These are phyloP conservation scores for Psylliodes chrysocephalus DNA, from an alignment of 2,888 invertebrate species.

Conservation along the genomic window DNA sequence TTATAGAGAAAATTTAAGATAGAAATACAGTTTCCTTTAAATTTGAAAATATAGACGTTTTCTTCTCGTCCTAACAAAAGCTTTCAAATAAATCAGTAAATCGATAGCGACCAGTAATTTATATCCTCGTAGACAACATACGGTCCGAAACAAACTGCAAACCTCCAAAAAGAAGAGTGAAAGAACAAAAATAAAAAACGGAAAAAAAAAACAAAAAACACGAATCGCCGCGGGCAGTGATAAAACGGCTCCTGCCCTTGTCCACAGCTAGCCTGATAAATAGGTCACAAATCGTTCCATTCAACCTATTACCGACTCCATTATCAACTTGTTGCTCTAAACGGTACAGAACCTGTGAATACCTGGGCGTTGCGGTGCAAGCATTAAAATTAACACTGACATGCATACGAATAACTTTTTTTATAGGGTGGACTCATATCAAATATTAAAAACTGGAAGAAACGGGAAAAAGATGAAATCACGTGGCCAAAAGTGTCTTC, in stretches of 20 bases:
- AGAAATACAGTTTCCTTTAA: too few relatives aligned
- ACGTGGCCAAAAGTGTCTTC: too few relatives aligned
- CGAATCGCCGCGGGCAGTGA: neutral
- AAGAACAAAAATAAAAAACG: too few relatives aligned
- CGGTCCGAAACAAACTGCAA: neutral
- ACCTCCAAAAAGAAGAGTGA: neutral
- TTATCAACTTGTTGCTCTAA: neutral
- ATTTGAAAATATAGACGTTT: too few relatives aligned
- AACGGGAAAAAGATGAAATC: too few relatives aligned
- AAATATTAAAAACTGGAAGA: too few relatives aligned
- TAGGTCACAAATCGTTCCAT: neutral
- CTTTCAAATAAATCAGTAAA: too few relatives aligned
- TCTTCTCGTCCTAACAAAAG: too few relatives aligned
- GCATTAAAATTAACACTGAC: neutral
- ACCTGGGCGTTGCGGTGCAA: neutral
- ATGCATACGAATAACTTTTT: neutral
- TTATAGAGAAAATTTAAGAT: too few relatives aligned
- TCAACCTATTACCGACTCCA: neutral
- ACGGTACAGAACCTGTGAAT: neutral
- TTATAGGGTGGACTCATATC: too few relatives aligned
- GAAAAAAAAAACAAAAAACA: too few relatives aligned
- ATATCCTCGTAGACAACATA: neutral
- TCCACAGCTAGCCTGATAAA: neutral
- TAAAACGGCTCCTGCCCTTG: neutral
- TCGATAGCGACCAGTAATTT: neutral